Percentiles rank a stretch among this genome's conserved stretches.
Evolutionary conservation across 2,888 invertebrate species (phyloP).

Genomic region (Mystacides longicornis): DNA sequence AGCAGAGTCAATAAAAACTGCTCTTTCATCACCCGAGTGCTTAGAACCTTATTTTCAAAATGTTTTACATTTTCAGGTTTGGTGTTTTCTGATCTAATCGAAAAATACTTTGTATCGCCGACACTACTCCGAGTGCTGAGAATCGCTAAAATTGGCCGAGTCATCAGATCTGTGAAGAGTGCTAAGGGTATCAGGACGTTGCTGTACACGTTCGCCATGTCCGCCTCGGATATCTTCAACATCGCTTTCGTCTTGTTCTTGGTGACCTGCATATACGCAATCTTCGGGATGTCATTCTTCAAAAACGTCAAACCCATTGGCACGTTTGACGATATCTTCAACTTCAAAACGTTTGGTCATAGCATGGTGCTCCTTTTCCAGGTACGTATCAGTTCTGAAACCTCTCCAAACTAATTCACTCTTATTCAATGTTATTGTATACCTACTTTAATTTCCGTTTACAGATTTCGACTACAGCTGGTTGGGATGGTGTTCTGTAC

Average conservation of each 20-base stretch:
- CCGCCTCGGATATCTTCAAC: slow-evolving; percentile 96
- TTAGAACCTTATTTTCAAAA: no score
- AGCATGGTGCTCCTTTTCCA: slow-evolving; percentile 97
- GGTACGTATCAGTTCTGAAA: no score
- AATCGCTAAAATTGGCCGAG: slow-evolving; percentile 60
- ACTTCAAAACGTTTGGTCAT: slow-evolving; percentile 96
- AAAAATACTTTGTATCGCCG: slow-evolving; percentile 95
- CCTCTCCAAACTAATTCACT: no score
- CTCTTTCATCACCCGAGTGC: no score
- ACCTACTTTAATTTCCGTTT: neutral
- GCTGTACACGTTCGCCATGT: slow-evolving; percentile 96
- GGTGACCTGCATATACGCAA: slow-evolving; percentile 99
- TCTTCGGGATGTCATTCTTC: slow-evolving; percentile 99
- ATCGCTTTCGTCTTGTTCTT: slow-evolving; percentile 95
- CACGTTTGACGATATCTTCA: slow-evolving; percentile 94
- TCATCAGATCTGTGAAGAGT: slow-evolving; percentile 94
- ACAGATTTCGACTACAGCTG: slow-evolving; percentile 94
- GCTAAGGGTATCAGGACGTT: slow-evolving; percentile 96
- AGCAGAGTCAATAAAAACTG: no score
- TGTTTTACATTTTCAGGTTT: slow-evolving; percentile 65
- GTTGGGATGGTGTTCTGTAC: slow-evolving; percentile 92
- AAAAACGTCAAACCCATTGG: slow-evolving; percentile 94
- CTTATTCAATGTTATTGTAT: no score
- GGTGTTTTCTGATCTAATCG: slow-evolving; percentile 92
- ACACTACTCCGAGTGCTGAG: slow-evolving; percentile 95